Base-by-base conservation (phyloP, 2,888 invertebrate genomes). In the Tachystola acroxantha region DNA sequence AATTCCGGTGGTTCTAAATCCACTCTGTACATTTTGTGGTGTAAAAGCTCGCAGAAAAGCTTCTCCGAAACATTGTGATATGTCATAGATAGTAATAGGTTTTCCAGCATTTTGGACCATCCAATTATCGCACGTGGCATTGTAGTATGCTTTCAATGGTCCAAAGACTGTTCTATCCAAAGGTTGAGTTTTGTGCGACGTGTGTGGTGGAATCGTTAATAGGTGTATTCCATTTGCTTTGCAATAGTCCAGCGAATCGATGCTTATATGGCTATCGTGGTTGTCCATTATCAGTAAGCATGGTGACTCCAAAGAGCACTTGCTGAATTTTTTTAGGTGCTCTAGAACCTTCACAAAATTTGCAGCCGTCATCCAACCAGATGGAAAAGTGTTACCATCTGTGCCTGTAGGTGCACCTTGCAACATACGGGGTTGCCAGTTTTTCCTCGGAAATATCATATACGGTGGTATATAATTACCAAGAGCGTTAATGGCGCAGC, bases 391-490 rank as follows among this genome's bases (percentile, higher is more conserved):
- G 3, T 2, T 2, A 3, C 2, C 22, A 22, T 2, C 9, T 4
- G 22, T 7, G 2, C 22, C 22, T 7, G 7, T 6, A 7, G 22
- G 22, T 7, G 6, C 22, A 7, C 7, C 22, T 2, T 7, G 7
- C 7, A 22, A 2, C 7, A 22, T 6, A 2, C 7, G 7, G 7
- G 4, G 6, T 22, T 22, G 6, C 6, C 2, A 7, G 2, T 7
- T 22, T 22, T 22, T 22, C 22, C 6, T 7, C 10, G 56, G 59
- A 38, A 66, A 63, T 3, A 64, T 40, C 40, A 67, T 35, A 34
- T 40, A 29, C 1, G 43, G 40, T n/a, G 43, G 40, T n/a, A 40
- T 35, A 1, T 26, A n/a, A 10, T 45, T 44, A 11, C 52, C 52
- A 6, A 20, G 10, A 6, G 49, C 50, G 34, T 32, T 48, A n/a